Conservation (phyloP, 2,113 vertebrate genomes). For the Cololabis saira region DNA sequence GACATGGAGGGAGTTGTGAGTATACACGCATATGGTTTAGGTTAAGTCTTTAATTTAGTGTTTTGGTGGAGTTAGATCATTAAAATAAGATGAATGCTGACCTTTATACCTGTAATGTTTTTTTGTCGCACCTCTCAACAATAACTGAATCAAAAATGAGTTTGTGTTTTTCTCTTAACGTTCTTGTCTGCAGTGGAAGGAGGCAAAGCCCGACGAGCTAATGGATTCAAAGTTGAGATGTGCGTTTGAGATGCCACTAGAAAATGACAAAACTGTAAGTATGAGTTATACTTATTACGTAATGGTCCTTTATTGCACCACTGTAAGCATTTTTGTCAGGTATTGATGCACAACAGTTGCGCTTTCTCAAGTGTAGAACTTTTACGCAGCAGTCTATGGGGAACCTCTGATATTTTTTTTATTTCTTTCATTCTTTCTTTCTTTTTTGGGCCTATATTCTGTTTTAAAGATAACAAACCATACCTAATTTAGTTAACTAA, state of each 20-base stretch:
- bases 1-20: conserved; percentile 97
- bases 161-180: not conserved
- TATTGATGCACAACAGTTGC: not conserved
- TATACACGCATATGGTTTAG: conserved; percentile 39
- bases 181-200: conserved; percentile 89
- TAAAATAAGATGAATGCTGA: too few species aligned
- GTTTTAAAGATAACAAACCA: too few species aligned
- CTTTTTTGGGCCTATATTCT: too few species aligned
- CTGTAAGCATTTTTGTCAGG: not conserved
- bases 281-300: not conserved
- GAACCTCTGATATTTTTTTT: too few species aligned
- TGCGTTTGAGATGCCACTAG: conserved; percentile 93
- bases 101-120: too few species aligned
- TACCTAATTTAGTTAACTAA: too few species aligned
- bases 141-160: not conserved
- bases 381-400: too few species aligned
- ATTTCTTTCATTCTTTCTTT: too few species aligned
- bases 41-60: not conserved
- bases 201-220: conserved; percentile 94
- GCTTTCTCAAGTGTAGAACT: not conserved
- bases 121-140: too few species aligned
- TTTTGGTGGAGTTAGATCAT: too few species aligned
- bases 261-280: conserved; percentile 92
- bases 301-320: not conserved
- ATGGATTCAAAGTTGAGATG: conserved; percentile 99